These are phyloP conservation scores for Virgularia gustaviana DNA, from an alignment of 92 coral and sea anemone genomes.

Conservation along the genomic window DNA sequence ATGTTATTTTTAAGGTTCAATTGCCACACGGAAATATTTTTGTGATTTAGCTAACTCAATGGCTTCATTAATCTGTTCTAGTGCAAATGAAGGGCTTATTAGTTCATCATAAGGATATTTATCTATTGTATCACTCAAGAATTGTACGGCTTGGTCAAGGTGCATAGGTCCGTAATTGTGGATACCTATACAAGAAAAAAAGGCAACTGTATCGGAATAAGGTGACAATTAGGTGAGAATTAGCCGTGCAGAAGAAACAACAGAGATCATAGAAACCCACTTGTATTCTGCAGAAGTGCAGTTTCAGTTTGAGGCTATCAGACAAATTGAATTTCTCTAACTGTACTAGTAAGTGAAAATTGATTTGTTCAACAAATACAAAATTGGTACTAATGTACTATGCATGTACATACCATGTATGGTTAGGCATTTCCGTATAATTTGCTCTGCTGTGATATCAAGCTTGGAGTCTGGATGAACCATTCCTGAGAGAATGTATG, in stretches of 20 bases:
- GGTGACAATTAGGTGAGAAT: neutral
- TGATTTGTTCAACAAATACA: neutral
- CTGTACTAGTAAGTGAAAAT: too few species aligned
- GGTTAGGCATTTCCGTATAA: conserved; percentile 81
- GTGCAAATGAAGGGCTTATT: conserved; percentile 61
- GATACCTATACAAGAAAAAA: conserved; percentile 51
- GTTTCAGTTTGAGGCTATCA: too few species aligned
- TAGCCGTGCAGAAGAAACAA: neutral
- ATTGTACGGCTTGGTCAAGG: conserved; percentile 78
- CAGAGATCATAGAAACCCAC: too few species aligned
- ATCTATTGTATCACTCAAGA: conserved; percentile 60
- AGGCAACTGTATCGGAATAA: neutral
- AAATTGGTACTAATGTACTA: neutral
- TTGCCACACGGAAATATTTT: conserved; percentile 73
- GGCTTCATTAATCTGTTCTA: conserved; percentile 65
- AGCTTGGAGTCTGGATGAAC: conserved; percentile 89
- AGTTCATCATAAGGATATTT: conserved; percentile 74
- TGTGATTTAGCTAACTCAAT: conserved; percentile 65
- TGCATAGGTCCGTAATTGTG: conserved; percentile 87
- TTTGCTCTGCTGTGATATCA: conserved; percentile 80
- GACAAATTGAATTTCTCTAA: too few species aligned
- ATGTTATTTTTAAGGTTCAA: conserved; percentile 51
- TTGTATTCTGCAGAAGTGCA: too few species aligned
- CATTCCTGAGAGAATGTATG: conserved; percentile 78
- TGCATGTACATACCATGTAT: conserved; percentile 59